Evolutionary conservation across 37 sponge, comb jelly and placozoan species (phyloP), one percentile per base, ranked within the genome.

Genomic region (Cliona cf. orientalis): DNA sequence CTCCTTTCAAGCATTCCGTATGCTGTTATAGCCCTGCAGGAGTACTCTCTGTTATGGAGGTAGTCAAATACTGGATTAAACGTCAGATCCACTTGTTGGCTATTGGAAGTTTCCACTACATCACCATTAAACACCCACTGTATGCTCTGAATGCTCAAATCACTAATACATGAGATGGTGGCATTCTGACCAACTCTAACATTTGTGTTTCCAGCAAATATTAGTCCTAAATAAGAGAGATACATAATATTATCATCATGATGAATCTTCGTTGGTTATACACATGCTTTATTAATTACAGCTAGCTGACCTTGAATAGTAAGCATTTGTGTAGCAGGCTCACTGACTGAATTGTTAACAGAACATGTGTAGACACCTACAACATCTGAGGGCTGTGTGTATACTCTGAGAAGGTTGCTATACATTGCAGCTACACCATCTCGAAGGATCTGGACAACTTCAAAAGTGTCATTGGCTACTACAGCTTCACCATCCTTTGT

Each of bases 31-130:
- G 23, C 72, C 49, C 72, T 71, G 46, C 72, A 71, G 5, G 25
- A 45, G 46, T 71, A 71, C 28, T 45, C 72, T 71, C 72, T 71
- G 72, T 71, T 71, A 49, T 71, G 72, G 28, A 44, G 25, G 49
- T 71, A 71, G 29, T 71, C 72, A 3, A 25, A 32, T 21, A 44
- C 49, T 44, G 72, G 72, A n/a, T 6, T 44, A 33, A 71, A 44
- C 19, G 49, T n/a, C 26, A 71, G 49, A 19, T 71, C 46, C 42
- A 42, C 29, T 7, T 71, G 46, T 28, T 41, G 49, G 46, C 5
- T 44, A 33, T 32, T 71, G 46, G 72, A 71, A 22, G 4, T 71
- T 33, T 4, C 46, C 2, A 71, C 29, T 25, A 71, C 19, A 44
- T 3, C 49, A 44, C 23, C 26, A 22, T 42, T 42, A 28, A 29